Conservation (phyloP, 1,140 invertebrate genomes). For the Steinernema feltiae region DNA sequence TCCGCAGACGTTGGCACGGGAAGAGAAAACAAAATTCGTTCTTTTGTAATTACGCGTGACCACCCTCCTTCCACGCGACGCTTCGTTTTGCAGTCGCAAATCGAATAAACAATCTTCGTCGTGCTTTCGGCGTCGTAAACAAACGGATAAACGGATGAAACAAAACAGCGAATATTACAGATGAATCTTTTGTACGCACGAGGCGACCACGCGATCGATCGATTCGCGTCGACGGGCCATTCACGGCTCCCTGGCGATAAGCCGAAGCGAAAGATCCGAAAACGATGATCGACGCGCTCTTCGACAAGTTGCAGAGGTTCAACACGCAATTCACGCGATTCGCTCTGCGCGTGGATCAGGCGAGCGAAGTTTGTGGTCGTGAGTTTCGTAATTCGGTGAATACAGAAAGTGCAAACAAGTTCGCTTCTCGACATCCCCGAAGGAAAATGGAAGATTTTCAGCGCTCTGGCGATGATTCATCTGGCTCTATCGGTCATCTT, state of each 20-base stretch:
- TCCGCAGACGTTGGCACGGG: too few relatives aligned
- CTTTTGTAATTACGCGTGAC: neutral
- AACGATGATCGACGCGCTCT: neutral
- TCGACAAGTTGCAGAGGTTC: neutral
- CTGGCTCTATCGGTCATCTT: neutral
- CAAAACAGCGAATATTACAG: too few relatives aligned
- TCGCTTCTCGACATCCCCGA: neutral
- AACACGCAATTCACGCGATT: neutral
- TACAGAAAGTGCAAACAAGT: neutral
- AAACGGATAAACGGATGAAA: too few relatives aligned
- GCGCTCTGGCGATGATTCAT: neutral
- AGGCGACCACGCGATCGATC: too few relatives aligned
- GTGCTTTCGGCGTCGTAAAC: too few relatives aligned
- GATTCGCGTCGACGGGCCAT: too few relatives aligned
- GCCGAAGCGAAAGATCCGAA: neutral
- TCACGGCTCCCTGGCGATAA: neutral
- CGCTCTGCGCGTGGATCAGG: neutral
- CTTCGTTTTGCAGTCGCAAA: neutral
- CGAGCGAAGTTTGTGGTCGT: neutral
- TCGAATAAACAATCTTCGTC: neutral
- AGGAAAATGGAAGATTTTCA: neutral
- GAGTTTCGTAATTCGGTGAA: neutral
- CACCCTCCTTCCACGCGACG: neutral
- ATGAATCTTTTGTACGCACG: too few relatives aligned
- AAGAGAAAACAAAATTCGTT: too few relatives aligned